These are phyloP conservation scores for Phragmatobia fuliginosa DNA, from an alignment of 2,888 invertebrate genomes.

Conservation along the genomic window DNA sequence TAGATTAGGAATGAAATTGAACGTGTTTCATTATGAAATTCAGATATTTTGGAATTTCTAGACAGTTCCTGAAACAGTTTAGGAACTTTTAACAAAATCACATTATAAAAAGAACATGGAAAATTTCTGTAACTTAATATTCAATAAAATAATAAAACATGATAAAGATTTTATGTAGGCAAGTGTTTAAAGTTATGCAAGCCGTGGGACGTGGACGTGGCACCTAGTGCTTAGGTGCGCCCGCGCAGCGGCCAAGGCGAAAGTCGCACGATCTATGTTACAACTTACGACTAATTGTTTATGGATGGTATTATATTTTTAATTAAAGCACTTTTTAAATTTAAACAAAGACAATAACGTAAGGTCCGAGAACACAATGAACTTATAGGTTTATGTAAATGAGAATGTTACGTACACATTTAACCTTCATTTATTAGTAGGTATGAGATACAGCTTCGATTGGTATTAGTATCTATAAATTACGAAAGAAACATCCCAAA, in stretches of 20 bases:
- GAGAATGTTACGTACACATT: neutral
- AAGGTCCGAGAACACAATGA: too few species aligned
- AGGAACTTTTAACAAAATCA: neutral
- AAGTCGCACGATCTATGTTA: constrained; percentile 49
- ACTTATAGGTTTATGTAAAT: neutral
- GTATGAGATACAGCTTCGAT: neutral
- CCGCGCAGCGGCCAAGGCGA: constrained; percentile 57
- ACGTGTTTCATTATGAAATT: neutral
- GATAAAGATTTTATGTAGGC: neutral
- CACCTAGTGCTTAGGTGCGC: constrained; percentile 42
- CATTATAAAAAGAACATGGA: neutral
- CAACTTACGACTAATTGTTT: constrained; percentile 12
- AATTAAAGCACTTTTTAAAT: neutral
- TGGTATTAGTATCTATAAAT: too few species aligned
- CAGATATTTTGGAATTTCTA: too few species aligned
- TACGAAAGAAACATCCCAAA: too few species aligned
- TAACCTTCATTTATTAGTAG: neutral
- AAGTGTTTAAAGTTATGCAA: constrained; percentile 38
- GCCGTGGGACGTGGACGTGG: constrained; percentile 35
- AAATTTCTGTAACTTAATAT: too few species aligned
- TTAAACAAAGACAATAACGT: too few species aligned
- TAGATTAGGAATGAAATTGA: neutral
- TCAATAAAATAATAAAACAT: neutral
- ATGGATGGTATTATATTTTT: constrained; percentile 16
- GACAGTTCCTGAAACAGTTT: too few species aligned